Evolutionary conservation across 35 echinoderm and acorn worm species (phyloP), one percentile per base, ranked within the genome.

Genomic region (Stichopus chloronotus): DNA sequence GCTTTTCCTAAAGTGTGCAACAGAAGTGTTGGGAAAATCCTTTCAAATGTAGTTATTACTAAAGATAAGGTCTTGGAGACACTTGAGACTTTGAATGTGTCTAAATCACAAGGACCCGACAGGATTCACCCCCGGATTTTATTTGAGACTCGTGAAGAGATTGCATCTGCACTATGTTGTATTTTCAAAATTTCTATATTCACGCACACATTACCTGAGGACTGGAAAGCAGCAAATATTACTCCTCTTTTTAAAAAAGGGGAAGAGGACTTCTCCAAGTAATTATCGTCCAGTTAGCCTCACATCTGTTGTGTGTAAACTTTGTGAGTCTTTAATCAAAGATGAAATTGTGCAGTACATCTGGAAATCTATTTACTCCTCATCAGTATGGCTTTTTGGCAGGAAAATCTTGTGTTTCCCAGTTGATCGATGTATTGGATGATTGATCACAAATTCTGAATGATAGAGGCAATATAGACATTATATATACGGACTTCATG

Each of bases 391-490:
- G 81, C 77, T 93, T 93, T 87, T 20, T 83, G 8, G 5, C 59
- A 8, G 81, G 83, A 7, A 52, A 83, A 14, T 93, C 92, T 55
- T 87, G 81, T 93, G 69, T 30, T 19, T 25, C 83, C 1, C 58
- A 83, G 23, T 25, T 93, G 8, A 61, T 93, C 22, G 80, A 85
- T 69, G 92, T 87, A 20, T 25, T 93, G 22, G 81, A 93, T 20
- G 63, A 93, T 24, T 93, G 92, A 82, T 86, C 92, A 7, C 22
- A 72, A 93, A 54, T 56, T 12, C 43, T 93, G 76, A 63, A 93
- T 93, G 81, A 93, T 43, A 59, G 92, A 5, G 52, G 56, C 24
- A 20, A 56, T 78, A 25, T 93, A 17, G 92, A 93, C 54, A 53
- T 83, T 19, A 9, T 92, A 19, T 92, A 92, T 43, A 79, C 77